Evolutionary conservation across 2,113 vertebrate species (phyloP).

Genomic region (Oxyruncus cristatus): DNA sequence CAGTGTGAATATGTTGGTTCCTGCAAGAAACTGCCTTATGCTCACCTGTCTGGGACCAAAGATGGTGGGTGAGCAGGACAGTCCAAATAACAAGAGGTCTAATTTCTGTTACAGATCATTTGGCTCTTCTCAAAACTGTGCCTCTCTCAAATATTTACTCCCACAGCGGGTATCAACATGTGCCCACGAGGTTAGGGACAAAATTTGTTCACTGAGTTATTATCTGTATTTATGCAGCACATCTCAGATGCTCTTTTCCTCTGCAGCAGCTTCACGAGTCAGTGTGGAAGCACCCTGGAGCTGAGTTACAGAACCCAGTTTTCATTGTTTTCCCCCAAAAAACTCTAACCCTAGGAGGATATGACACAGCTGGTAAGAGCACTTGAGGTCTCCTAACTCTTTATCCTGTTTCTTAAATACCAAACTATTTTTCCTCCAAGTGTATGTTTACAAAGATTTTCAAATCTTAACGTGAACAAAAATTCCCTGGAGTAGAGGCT

Average conservation of each 20-base stretch:
- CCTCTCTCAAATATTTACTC: background rate
- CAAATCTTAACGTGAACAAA: background rate
- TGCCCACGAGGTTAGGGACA: background rate
- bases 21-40: background rate
- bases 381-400: background rate
- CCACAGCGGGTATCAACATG: background rate
- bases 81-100: background rate
- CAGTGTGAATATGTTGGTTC: background rate
- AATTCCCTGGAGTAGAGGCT: background rate
- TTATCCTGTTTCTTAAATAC: background rate
- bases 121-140: background rate
- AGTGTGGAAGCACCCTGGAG: background rate
- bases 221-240: background rate
- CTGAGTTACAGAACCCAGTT: background rate
- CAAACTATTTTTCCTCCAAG: background rate
- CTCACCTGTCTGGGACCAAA: background rate
- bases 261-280: background rate
- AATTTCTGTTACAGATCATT: background rate
- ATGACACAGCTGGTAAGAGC: background rate
- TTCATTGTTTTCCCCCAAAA: background rate
- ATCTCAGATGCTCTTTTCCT: background rate
- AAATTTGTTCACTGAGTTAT: background rate
- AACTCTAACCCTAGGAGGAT: background rate
- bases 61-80: background rate
- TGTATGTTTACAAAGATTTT: background rate